Percentiles rank a stretch among this genome's conserved stretches.
Evolutionary conservation across 2,797 vertebrate genomes (phyloP).

Genomic region (Eulemur mongoz): DNA sequence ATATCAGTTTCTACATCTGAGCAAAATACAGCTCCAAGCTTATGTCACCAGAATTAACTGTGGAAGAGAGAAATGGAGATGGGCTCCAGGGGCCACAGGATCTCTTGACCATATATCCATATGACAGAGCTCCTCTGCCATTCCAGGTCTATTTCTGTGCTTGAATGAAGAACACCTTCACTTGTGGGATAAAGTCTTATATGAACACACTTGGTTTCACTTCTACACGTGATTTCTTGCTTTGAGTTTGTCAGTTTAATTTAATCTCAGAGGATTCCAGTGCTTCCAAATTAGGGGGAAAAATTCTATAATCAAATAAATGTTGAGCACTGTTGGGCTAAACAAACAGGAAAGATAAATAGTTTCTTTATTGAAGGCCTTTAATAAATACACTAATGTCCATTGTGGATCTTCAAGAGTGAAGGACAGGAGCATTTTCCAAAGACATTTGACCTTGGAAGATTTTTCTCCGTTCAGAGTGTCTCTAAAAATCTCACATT

Average conservation of each 20-base stretch:
- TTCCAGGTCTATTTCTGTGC: background rate
- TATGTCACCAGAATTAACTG: background rate
- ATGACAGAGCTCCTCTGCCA: background rate
- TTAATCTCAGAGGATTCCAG: background rate
- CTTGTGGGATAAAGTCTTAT: background rate
- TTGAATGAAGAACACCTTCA: background rate
- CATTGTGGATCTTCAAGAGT: background rate
- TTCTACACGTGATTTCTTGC: background rate
- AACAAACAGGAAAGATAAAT: background rate
- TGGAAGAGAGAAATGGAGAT: background rate
- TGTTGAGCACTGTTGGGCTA: background rate
- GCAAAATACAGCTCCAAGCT: slow-evolving; percentile 5
- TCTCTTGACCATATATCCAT: background rate
- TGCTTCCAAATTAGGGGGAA: background rate
- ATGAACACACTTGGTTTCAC: background rate
- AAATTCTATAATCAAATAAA: background rate
- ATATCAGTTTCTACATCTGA: background rate
- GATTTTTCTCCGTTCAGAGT: background rate
- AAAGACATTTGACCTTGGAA: background rate
- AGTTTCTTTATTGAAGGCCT: background rate
- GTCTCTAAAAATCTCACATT: background rate
- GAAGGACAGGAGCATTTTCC: background rate
- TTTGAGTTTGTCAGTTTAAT: background rate
- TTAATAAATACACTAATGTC: background rate
- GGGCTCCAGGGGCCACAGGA: background rate